Evolutionary conservation across 2,888 invertebrate genomes (phyloP), one percentile per base, ranked within the genome.

Genomic region (Dyspetes luteomarginatus): DNA sequence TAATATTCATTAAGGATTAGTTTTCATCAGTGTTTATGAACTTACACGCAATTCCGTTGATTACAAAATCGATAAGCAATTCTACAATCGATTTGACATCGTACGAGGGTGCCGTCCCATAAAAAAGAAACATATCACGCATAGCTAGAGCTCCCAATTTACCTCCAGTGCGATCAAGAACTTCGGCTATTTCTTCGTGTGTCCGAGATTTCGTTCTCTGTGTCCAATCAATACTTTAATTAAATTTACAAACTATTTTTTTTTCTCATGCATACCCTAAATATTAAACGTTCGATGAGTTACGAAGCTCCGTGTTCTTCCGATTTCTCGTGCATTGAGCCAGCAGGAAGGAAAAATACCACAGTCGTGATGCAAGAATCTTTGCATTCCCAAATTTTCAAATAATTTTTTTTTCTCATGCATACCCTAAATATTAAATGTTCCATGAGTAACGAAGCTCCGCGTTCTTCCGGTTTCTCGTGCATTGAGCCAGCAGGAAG

Each of bases 81-180:
- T 86, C 81, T 9, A 89, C 45, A 9, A 89, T 79, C 36, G 82
- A 76, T 12, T 85, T 81, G 30, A 83, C 55, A 58, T 86, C 72
- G 24, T 64, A 62, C 3, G 84, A 82, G 7, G 84, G 82, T 1
- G 83, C 85, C 2, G 85, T 86, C 26, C 87, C 89, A 72, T 87
- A 87, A 81, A 88, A 88, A 3, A 89, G 28, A 71, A 89, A 89
- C 75, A 85, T 82, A 69, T 89, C 88, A 79, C 87, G 81, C 82
- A 73, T 84, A 1, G 87, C 86, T 28, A 84, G 50, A 19, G 86
- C 83, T 43, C 67, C 73, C 26, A 89, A 64, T 55, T 75, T 86
- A 48, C 83, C 88, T 43, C 88, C 88, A 30, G 85, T 86, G 55
- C 80, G 78, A 56, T 84, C 83, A 15, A 89, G 26, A 9, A 82